A percentile compares a stretch with the other conserved stretches of the same genome.
Evolutionary conservation across 2,113 vertebrate genomes (phyloP).

Genomic region (Thermophis baileyi): DNA sequence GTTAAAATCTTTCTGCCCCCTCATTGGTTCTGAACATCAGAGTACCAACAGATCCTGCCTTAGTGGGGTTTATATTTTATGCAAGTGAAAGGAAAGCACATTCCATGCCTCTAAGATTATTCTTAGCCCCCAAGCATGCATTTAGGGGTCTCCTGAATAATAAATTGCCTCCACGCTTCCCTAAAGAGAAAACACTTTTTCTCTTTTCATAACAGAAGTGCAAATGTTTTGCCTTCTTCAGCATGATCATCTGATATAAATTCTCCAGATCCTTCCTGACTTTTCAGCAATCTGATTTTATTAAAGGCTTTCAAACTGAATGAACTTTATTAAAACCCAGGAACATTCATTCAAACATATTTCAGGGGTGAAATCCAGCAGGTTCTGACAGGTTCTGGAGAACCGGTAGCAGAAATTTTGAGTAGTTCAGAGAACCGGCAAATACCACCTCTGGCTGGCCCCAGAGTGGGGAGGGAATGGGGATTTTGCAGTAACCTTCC

Average conservation of each 20-base stretch:
- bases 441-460: too few relatives aligned
- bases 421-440: too few relatives aligned
- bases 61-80: background rate
- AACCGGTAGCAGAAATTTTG: too few relatives aligned
- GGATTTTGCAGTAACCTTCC: too few relatives aligned
- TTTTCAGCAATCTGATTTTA: background rate
- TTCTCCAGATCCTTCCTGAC: conserved; percentile 22
- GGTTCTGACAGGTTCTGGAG: too few relatives aligned
- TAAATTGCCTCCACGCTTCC: background rate
- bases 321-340: background rate
- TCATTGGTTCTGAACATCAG: background rate
- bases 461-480: too few relatives aligned
- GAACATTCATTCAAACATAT: background rate
- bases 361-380: too few relatives aligned
- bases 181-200: background rate
- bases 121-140: background rate
- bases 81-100: background rate
- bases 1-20: background rate
- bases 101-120: background rate
- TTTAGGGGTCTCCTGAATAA: background rate
- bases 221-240: background rate
- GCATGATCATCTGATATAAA: background rate
- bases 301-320: conserved; percentile 31
- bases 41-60: background rate
- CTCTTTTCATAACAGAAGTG: background rate